Conservation (phyloP, 2,888 invertebrate species). For the Drepanosiphum platanoidis region DNA sequence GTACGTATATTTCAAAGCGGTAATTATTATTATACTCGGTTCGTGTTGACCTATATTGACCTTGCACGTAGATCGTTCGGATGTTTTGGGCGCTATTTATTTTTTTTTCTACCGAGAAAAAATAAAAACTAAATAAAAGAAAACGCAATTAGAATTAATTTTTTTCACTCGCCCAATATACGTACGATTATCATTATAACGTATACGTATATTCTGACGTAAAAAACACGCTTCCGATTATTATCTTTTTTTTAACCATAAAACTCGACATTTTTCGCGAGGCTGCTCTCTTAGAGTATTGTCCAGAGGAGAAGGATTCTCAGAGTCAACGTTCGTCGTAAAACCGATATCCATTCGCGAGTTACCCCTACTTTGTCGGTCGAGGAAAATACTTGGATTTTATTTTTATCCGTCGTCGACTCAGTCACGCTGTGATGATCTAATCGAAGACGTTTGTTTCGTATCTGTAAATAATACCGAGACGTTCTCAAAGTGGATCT, state of each 20-base stretch:
- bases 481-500: not conserved
- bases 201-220: not conserved
- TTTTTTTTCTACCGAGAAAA: not conserved
- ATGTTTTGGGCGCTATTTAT: constrained; percentile 2
- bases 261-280: not conserved
- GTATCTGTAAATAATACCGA: not conserved
- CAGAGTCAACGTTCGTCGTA: not conserved
- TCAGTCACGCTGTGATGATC: constrained; percentile 34
- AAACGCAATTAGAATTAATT: not conserved
- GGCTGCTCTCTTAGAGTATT: not conserved
- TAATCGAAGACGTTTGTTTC: constrained; percentile 17
- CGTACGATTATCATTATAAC: not conserved
- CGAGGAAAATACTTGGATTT: constrained; percentile 20
- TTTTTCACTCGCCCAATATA: not conserved
- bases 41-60: not conserved
- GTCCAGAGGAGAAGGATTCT: not conserved
- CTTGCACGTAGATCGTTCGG: not conserved
- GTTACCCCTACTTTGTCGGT: no score
- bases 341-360: not conserved
- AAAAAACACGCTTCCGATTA: not conserved
- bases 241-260: not conserved
- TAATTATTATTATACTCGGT: not conserved
- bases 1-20: not conserved
- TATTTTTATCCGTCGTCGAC: constrained; percentile 47
- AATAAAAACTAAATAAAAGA: not conserved